Base-by-base conservation (phyloP, 2,113 vertebrate species). In the Microtus montanus region DNA sequence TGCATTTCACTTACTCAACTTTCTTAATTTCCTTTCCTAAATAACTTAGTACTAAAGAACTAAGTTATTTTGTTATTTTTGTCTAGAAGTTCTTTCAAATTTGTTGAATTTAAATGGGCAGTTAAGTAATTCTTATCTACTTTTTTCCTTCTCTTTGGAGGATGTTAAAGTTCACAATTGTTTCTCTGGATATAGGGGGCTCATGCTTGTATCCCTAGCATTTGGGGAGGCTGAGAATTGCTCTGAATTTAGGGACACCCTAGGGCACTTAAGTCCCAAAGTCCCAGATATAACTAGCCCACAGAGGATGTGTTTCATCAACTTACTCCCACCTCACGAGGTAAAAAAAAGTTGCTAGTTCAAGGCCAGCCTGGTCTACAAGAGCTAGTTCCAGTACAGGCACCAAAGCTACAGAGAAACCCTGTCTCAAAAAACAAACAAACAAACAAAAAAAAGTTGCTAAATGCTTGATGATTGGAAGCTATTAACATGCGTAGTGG, bases 131-230 rank as follows among this genome's bases (percentile, higher is more conserved):
- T 92, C 24, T 73, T 15, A 85, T 41, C 41, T 1, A 3, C 83
- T 64, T 15, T 14, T 17, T 35, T 38, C 41, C 44, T 85, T 66
- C n/a, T 24, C 52, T 92, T 94, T 96, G 35, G 54, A 80, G 91
- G 92, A 91, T 92, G 68, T 94, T 96, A 90, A 91, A 73, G 26
- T 33, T 91, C 66, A 52, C 66, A 54, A 7, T 30, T 58, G 35
- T 87, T 73, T 87, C 13, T n/a, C 30, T 52, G 66, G 47, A 26
- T 20, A 71, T 26, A 52, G 13, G 38, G 66, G 66, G 19, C 12
- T 26, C 35, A 38, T 38, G 22, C 47, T 70, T 71, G 41, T 17
- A 71, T 54, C 22, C 33, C 47, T 70, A 28, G 85, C 33, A 49
- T 68, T 68, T 70, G 49, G 47, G 47, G 44, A 28, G 24, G 47